Percentiles rank a stretch among this genome's conserved stretches.
Conservation (phyloP, 1,140 invertebrate species). For the Pachyrhynchus sulphureomaculatus region DNA sequence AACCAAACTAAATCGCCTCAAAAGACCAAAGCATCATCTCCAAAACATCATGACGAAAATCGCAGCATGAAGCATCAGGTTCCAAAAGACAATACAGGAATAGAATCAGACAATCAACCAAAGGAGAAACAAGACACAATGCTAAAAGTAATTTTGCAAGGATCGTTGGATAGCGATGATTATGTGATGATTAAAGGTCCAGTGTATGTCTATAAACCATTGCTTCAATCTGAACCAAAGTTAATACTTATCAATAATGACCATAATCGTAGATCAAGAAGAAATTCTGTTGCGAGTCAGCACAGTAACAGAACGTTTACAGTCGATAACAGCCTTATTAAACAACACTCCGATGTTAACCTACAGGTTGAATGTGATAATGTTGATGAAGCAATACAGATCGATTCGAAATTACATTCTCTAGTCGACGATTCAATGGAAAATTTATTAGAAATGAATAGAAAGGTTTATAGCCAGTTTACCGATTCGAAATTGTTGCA, state of each 20-base stretch:
- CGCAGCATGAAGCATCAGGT: background rate
- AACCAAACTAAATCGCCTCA: too few relatives aligned
- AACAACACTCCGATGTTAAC: background rate
- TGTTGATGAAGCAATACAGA: background rate
- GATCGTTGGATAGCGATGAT: slow-evolving; percentile 23
- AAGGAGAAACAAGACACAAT: background rate
- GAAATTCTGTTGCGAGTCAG: slow-evolving; percentile 5
- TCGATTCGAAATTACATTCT: slow-evolving; percentile 3
- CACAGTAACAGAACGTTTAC: slow-evolving; percentile 10
- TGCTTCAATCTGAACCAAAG: slow-evolving; percentile 18
- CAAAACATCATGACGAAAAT: background rate
- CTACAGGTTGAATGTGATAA: background rate
- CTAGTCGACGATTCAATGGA: slow-evolving; percentile 9
- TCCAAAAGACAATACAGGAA: background rate
- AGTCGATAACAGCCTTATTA: background rate
- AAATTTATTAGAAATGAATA: slow-evolving; percentile 7
- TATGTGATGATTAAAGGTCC: slow-evolving; percentile 38
- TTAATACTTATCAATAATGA: slow-evolving; percentile 7
- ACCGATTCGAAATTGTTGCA: slow-evolving; percentile 25
- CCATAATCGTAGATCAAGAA: background rate
- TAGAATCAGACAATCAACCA: background rate
- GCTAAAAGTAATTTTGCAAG: slow-evolving; percentile 30
- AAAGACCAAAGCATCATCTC: too few relatives aligned
- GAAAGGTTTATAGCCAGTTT: slow-evolving; percentile 17
- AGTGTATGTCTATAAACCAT: slow-evolving; percentile 28